These are phyloP conservation scores for Folsomia candida DNA, from an alignment of 2,888 invertebrate species.

Conservation along the genomic window DNA sequence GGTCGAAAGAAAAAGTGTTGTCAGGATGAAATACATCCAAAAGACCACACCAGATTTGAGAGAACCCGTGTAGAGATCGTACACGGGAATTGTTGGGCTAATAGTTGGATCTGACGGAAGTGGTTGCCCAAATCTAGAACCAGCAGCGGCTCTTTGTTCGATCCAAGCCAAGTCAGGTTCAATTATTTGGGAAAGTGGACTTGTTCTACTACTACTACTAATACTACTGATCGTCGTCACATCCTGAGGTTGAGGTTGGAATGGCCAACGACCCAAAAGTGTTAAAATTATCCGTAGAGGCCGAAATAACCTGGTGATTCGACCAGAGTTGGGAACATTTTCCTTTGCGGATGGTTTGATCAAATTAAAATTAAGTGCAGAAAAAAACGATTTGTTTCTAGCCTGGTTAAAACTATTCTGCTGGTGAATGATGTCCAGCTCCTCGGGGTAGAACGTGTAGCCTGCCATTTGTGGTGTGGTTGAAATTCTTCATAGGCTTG, in stretches of 20 bases:
- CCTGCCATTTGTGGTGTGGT: background rate
- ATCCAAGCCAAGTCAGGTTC: background rate
- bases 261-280: slow-evolving; percentile 41
- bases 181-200: background rate
- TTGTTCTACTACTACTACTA: background rate
- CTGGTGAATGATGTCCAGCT: no score
- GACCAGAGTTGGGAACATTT: slow-evolving; percentile 16
- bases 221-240: background rate
- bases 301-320: slow-evolving; percentile 32
- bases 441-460: background rate
- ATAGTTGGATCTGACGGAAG: background rate
- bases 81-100: background rate
- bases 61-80: background rate
- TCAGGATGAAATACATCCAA: slow-evolving; percentile 41
- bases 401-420: no score
- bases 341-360: background rate
- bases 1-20: slow-evolving; percentile 25
- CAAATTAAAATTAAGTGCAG: background rate
- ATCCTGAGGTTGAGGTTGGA: slow-evolving; percentile 8
- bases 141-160: background rate
- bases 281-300: slow-evolving; percentile 29
- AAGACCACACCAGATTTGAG: slow-evolving; percentile 28
- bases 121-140: no score
- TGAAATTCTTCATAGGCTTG: no score
- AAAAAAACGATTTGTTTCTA: background rate